phyloP scores from a whole-genome alignment of 1,140 invertebrate genomes.

The Penaeus vannamei region DNA sequence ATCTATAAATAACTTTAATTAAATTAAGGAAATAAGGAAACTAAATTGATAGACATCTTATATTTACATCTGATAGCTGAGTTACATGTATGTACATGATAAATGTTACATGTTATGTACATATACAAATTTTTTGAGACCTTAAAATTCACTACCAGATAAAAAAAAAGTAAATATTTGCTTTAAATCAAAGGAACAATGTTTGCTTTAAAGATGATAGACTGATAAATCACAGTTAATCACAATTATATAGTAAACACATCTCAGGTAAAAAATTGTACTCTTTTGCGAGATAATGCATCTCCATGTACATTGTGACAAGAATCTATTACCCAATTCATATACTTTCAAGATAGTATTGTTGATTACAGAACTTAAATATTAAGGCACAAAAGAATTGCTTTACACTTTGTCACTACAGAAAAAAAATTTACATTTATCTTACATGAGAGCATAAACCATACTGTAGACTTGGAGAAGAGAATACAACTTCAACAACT shows the following conservation, averaged over 20 bases:
- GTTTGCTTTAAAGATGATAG: constrained; percentile 22
- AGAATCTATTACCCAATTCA: neutral
- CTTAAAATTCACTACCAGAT: constrained; percentile 28
- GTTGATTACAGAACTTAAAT: too few relatives aligned
- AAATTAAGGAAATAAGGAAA: neutral
- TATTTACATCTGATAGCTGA: constrained; percentile 32
- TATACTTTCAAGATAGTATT: too few relatives aligned
- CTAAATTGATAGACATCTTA: constrained; percentile 6
- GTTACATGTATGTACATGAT: constrained; percentile 34
- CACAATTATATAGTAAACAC: constrained; percentile 39
- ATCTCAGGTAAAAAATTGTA: constrained; percentile 46
- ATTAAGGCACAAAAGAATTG: too few relatives aligned
- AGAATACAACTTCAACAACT: too few relatives aligned
- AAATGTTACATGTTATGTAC: constrained; percentile 14
- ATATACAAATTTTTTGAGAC: constrained; percentile 16
- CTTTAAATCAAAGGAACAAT: constrained; percentile 21
- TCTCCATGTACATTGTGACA: constrained; percentile 13
- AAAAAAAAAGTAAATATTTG: neutral
- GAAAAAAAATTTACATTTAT: too few relatives aligned
- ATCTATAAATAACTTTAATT: too few relatives aligned
- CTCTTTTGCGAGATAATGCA: constrained; percentile 1
- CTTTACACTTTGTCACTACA: too few relatives aligned
- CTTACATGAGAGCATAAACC: too few relatives aligned
- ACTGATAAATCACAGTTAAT: constrained; percentile 50
- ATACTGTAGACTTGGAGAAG: too few relatives aligned